Base-by-base conservation (phyloP, 2,888 invertebrate genomes). In the Periphyllus acericola region DNA sequence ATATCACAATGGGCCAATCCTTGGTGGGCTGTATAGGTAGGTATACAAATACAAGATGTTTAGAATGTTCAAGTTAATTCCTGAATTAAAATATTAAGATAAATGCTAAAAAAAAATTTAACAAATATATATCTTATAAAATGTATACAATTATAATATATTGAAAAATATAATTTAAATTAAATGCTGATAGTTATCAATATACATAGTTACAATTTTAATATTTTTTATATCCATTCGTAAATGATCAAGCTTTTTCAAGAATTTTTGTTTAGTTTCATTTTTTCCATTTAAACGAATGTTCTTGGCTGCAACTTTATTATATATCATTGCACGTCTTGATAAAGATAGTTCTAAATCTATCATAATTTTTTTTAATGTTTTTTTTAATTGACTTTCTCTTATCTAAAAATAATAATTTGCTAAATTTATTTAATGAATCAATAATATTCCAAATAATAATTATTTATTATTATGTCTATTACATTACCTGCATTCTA, bases 401-500 rank as follows among this genome's bases (percentile, higher is more conserved):
- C 93, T 90, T 17, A 93, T 92, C 92, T 92, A 89, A 75, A 89
- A 76, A 32, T 21, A 89, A 89, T 76, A 80, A 52, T 36, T 66
- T 71, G 21, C 60, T 75, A 40, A 66, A 76, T 36, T 75, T 17
- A 11, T 36, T 21, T n/a, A 76, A 46, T 6, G 1, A 76, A 78
- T 19, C 8, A 32, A 32, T 25, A 17, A 66, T 40, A 25, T 11
- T 40, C 68, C 4, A 17, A 60, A 19, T 46, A 46, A n/a, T n/a
- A n/a, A n/a, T n/a, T n/a, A n/a, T n/a, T n/a, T n/a, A n/a, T n/a
- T n/a, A n/a, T 55, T 19, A 55, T 60, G 5, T 60, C 60, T 25
- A 66, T n/a, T 66, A 66, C 8, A 66, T 92, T 91, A 96, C 95
- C 92, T 95, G 94, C 96, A 96, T 96, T 90, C 95, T 93, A 90